phyloP scores from a whole-genome alignment of 2,113 vertebrate genomes.

The Gobius niger region DNA sequence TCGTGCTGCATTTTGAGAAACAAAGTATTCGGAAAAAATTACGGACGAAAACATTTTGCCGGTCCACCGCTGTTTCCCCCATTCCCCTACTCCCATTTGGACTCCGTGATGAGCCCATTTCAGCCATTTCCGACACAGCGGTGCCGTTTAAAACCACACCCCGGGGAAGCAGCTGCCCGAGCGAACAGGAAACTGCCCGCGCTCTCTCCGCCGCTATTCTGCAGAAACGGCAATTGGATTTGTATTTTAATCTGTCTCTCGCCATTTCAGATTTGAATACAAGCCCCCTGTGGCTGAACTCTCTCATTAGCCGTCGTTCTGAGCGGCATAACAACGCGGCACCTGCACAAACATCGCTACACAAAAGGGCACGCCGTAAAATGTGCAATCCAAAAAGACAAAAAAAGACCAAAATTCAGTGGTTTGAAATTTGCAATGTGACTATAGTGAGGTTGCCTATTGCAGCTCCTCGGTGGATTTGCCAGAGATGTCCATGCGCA shows the following conservation, averaged over 20 bases:
- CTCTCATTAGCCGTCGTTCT: slow-evolving; percentile 61
- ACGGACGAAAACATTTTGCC: slow-evolving; percentile 24
- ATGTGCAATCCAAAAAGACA: not conserved
- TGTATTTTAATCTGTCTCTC: slow-evolving; percentile 30
- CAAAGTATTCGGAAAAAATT: slow-evolving; percentile 28
- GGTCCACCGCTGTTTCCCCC: not conserved
- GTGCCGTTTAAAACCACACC: slow-evolving; percentile 34
- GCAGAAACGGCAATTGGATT: slow-evolving; percentile 41
- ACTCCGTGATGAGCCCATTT: not conserved
- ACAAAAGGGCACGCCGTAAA: not conserved
- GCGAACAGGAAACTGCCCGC: slow-evolving; percentile 52
- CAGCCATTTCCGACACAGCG: not conserved
- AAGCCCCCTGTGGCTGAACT: slow-evolving; percentile 62
- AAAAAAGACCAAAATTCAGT: no score
- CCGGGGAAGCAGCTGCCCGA: slow-evolving; percentile 41
- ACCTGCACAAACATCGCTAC: slow-evolving; percentile 64
- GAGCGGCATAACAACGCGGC: slow-evolving; percentile 34
- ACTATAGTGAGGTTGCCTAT: no score
- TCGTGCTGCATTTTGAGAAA: no score
- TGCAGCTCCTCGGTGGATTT: no score
- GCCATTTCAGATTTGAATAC: slow-evolving; percentile 65
- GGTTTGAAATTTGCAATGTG: no score
- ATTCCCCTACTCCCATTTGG: not conserved
- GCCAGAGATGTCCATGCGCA: no score
- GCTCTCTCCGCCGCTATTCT: slow-evolving; percentile 24